A percentile compares a stretch with the other conserved stretches of the same genome.
Conservation (phyloP, 1,140 invertebrate species). For the Seison nebaliae region DNA sequence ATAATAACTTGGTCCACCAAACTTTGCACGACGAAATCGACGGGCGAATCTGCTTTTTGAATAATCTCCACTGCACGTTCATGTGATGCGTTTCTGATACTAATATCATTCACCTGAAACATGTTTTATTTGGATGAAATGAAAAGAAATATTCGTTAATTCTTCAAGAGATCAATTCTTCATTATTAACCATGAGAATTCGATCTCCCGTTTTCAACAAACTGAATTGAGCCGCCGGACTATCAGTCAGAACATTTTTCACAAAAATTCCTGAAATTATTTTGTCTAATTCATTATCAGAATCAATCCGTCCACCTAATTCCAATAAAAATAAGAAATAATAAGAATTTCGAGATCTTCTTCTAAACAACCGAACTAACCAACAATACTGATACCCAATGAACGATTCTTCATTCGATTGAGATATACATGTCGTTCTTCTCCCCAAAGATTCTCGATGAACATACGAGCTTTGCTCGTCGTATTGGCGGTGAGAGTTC, state of each 20-base stretch:
- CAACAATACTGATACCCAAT: slow-evolving; percentile 82
- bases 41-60: slow-evolving; percentile 57
- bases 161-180: slow-evolving; percentile 12
- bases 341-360: too few species aligned
- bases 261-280: slow-evolving; percentile 72
- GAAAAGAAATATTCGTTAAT: slow-evolving; percentile 1
- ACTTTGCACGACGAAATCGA: slow-evolving; percentile 69
- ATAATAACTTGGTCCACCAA: too few species aligned
- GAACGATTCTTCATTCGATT: slow-evolving; percentile 39
- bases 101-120: slow-evolving; percentile 64
- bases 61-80: slow-evolving; percentile 83
- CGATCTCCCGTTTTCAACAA: slow-evolving; percentile 44
- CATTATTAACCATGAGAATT: slow-evolving; percentile 27
- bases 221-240: slow-evolving; percentile 65
- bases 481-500: too few species aligned
- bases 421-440: slow-evolving; percentile 44
- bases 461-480: too few species aligned
- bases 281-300: slow-evolving; percentile 24
- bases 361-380: too few species aligned
- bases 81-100: slow-evolving; percentile 62
- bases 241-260: slow-evolving; percentile 72
- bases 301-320: slow-evolving; percentile 26
- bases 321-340: too few species aligned
- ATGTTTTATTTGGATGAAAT: slow-evolving; percentile 36
- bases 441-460: slow-evolving; percentile 42